phyloP scores from a whole-genome alignment of 2,797 vertebrate genomes.

The Aulostomus chinensis region DNA sequence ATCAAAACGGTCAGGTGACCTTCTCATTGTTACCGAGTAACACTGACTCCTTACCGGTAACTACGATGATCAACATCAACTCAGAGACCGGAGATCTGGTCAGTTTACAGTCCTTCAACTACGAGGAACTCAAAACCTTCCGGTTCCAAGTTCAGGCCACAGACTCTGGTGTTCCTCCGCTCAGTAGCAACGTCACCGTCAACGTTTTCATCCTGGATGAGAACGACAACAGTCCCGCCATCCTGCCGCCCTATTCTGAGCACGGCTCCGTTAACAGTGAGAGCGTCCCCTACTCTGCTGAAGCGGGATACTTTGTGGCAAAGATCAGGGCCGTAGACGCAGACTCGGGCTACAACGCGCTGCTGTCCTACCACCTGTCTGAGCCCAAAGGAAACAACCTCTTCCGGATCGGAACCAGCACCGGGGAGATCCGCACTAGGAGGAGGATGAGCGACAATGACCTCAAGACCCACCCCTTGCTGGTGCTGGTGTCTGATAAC shows the following conservation, averaged over 20 bases:
- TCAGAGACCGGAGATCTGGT: slow-evolving; percentile 42
- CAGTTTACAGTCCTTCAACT: slow-evolving; percentile 44
- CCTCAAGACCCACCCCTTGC: neutral
- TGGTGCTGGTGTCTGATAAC: slow-evolving; percentile 11
- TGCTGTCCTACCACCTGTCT: slow-evolving; percentile 5
- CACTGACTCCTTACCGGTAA: slow-evolving; percentile 1
- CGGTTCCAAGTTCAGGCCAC: slow-evolving; percentile 1
- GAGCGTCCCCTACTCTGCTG: slow-evolving; percentile 1
- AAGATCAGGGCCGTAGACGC: slow-evolving; percentile 5
- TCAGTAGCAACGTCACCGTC: neutral
- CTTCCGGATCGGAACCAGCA: slow-evolving; percentile 1
- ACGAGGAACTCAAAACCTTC: neutral
- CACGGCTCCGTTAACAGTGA: slow-evolving; percentile 1
- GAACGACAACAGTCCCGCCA: neutral
- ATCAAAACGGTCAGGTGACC: slow-evolving; percentile 81
- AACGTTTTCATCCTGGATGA: slow-evolving; percentile 1
- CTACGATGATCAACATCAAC: slow-evolving; percentile 41
- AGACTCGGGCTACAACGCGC: slow-evolving; percentile 3
- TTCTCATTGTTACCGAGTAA: slow-evolving; percentile 70
- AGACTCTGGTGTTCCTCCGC: slow-evolving; percentile 5
- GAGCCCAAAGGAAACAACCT: slow-evolving; percentile 2
- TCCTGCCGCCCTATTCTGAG: slow-evolving; percentile 2
- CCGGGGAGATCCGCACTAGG: neutral
- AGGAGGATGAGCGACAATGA: slow-evolving; percentile 6
- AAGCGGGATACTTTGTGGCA: slow-evolving; percentile 3